Base-by-base conservation (phyloP, 2,888 invertebrate species). In the Nomada lathburiana region DNA sequence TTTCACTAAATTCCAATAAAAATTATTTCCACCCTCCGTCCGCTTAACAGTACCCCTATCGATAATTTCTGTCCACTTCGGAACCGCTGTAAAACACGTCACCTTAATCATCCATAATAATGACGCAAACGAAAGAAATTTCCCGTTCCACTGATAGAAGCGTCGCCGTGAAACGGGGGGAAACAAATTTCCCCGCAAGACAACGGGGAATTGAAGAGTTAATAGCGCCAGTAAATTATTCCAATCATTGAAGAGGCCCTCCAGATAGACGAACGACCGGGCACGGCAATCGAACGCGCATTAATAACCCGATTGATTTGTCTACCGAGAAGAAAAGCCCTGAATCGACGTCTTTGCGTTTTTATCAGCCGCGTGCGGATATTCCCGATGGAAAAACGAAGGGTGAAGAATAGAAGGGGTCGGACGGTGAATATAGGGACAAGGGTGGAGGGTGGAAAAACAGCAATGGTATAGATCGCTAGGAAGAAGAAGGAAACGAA, bases 401-500 rank as follows among this genome's bases (percentile, higher is more conserved):
- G 29, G 9, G 59, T 2, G 18, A 36, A 18, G 18, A 50, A 13
- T 2, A 18, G 9, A 60, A 47, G 50, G 52, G 11, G 44, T 52
- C n/a, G 60, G 44, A 55, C 18, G 13, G 23, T 0, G 26, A 42
- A 2, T 5, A 0, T 3, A 10, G 26, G 4, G 2, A 1, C 2
- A 23, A 23, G 29, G 2, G 63, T n/a, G 36, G 29, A 65, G 53
- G 74, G 52, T 71, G 53, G 78, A 76, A 80, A 57, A 86, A 78
- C 59, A 65, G 67, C 52, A 60, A 63, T 71, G 59, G 60, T n/a
- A 59, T 50, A 69, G 63, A 23, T 13, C 23, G 69, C 60, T 11
- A 13, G 59, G 70, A 10, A 65, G 70, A 70, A 83, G 80, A 75
- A 83, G 72, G 76, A 76, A 83, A 85, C 83, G 88, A 90, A 92